Evolutionary conservation across 2,888 invertebrate species (phyloP).

Genomic region (Oligia latruncula): DNA sequence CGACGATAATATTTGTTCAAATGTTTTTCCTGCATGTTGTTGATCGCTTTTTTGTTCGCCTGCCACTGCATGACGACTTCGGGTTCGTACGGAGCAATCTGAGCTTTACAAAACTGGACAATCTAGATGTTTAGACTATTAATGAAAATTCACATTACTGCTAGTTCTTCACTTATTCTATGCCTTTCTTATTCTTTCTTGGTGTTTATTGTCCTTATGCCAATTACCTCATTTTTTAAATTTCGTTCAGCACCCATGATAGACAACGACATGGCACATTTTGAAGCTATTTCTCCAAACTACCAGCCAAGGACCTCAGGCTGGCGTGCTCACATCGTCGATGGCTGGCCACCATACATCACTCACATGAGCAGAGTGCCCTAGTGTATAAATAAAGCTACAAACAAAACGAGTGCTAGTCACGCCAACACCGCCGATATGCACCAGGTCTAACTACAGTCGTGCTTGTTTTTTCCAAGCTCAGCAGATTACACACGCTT

Average conservation of each 20-base stretch:
- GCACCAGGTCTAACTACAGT: constrained; percentile 44
- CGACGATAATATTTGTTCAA: constrained; percentile 34
- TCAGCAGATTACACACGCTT: constrained; percentile 49
- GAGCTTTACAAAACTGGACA: background rate
- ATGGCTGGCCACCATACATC: constrained; percentile 28
- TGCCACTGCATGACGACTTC: background rate
- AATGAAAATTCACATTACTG: background rate
- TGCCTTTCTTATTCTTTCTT: background rate
- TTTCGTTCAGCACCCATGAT: background rate
- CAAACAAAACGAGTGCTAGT: constrained; percentile 29
- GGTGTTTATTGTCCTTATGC: background rate
- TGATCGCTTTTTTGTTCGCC: constrained; percentile 24
- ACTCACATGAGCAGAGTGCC: constrained; percentile 21
- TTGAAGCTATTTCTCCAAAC: constrained; percentile 7
- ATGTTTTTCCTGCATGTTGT: constrained; percentile 40
- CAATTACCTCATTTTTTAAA: background rate
- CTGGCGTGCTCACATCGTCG: constrained; percentile 6
- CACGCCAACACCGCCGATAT: constrained; percentile 37
- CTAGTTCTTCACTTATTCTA: background rate
- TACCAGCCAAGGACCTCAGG: constrained; percentile 6
- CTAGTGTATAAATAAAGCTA: constrained; percentile 42
- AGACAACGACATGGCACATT: background rate
- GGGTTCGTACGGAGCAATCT: background rate
- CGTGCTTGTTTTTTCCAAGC: constrained; percentile 44
- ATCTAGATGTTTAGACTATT: background rate